phyloP scores from a whole-genome alignment of 2,888 invertebrate species.

The Petrophora chlorosata region DNA sequence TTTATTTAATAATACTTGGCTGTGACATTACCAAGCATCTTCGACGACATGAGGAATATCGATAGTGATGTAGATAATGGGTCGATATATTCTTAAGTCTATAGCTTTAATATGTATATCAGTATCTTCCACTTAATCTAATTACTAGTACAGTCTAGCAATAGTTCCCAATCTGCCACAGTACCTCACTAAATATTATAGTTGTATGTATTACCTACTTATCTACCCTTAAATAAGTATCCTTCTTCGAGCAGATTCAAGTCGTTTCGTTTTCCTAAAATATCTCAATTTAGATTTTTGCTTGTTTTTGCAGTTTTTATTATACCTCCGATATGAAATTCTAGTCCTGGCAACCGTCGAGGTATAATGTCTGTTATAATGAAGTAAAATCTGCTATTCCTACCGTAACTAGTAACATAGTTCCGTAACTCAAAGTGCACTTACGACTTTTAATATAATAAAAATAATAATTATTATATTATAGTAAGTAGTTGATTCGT shows the following conservation, averaged over 20 bases:
- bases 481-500: constrained; percentile 65
- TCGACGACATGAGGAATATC: constrained; percentile 15
- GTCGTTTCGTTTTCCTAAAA: background rate
- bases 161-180: constrained; percentile 77
- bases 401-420: constrained; percentile 66
- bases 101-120: constrained; percentile 81
- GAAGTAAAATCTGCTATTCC: constrained; percentile 51
- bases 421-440: constrained; percentile 82
- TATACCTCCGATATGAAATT: constrained; percentile 14
- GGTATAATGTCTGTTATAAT: constrained; percentile 26
- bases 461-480: constrained; percentile 74
- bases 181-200: constrained; percentile 76
- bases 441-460: constrained; percentile 71
- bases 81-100: constrained; percentile 73
- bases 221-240: constrained; percentile 43
- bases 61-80: constrained; percentile 32
- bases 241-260: constrained; percentile 32
- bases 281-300: constrained; percentile 15
- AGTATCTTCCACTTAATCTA: constrained; percentile 76
- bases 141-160: constrained; percentile 69
- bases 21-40: constrained; percentile 40
- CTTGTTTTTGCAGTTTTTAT: background rate
- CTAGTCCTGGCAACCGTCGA: constrained; percentile 31
- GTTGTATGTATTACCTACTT: constrained; percentile 48
- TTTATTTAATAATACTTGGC: constrained; percentile 39